Evolutionary conservation across 2,113 vertebrate species (phyloP).

Genomic region (Nesogale talazaci): DNA sequence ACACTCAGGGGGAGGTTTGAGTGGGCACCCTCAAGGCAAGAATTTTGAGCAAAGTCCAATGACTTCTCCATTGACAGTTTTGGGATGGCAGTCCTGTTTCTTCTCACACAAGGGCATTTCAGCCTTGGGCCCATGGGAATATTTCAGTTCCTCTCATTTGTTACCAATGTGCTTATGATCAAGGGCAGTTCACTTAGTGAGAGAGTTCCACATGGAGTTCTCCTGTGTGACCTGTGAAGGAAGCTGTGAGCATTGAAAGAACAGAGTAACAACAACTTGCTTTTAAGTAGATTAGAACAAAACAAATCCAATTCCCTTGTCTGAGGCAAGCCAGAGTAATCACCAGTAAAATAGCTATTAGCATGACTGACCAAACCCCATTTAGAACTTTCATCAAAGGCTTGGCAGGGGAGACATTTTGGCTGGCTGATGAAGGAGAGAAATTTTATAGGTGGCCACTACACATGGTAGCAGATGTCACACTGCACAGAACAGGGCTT

Average conservation of each 20-base stretch:
- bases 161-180: no score
- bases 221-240: no score
- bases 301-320: conserved; percentile 6
- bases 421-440: conserved; percentile 54
- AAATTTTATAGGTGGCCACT: conserved; percentile 53
- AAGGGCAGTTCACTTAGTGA: no score
- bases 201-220: no score
- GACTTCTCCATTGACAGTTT: no score
- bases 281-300: conserved; percentile 2
- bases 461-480: conserved; percentile 68
- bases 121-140: no score
- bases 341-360: conserved; percentile 51
- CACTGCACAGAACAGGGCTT: conserved; percentile 2
- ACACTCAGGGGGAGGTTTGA: background rate
- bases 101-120: no score
- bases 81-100: no score
- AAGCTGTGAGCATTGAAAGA: no score
- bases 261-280: background rate
- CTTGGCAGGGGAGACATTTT: conserved; percentile 58
- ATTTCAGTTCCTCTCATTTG: no score
- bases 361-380: background rate
- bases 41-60: no score
- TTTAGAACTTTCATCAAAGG: conserved; percentile 48
- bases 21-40: no score
- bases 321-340: background rate